A percentile compares a stretch with the other conserved stretches of the same genome.
phyloP scores from a whole-genome alignment of 1,140 invertebrate genomes.

The Tenebrio molitor region DNA sequence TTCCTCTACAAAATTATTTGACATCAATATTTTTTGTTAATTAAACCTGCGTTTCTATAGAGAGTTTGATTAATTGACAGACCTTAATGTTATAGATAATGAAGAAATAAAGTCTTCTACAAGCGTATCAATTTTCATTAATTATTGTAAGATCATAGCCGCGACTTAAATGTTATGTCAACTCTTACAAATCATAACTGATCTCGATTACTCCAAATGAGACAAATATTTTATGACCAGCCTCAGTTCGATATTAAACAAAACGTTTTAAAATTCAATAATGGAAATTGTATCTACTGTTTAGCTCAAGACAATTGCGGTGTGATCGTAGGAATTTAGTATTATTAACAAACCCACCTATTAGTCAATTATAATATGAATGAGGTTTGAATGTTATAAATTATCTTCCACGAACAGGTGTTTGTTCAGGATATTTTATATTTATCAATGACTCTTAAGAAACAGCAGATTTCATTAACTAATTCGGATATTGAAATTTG shows the following conservation, averaged over 20 bases:
- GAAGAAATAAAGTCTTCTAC: background rate
- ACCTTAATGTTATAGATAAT: background rate
- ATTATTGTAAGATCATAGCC: too few relatives aligned
- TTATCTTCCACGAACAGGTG: slow-evolving; percentile 25
- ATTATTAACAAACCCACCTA: background rate
- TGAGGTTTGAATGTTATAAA: background rate
- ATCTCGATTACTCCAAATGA: slow-evolving; percentile 8
- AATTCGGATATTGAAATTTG: slow-evolving; percentile 2
- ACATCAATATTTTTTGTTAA: slow-evolving; percentile 14
- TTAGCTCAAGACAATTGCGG: too few relatives aligned
- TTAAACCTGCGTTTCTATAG: background rate
- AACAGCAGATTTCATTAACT: slow-evolving; percentile 6
- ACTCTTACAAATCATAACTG: slow-evolving; percentile 6
- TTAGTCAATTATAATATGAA: slow-evolving; percentile 4
- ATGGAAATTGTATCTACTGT: background rate
- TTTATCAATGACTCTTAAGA: slow-evolving; percentile 21
- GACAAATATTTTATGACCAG: background rate
- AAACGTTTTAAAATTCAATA: background rate
- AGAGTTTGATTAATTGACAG: background rate
- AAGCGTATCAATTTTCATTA: background rate
- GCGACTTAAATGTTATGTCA: too few relatives aligned
- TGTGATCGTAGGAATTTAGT: background rate
- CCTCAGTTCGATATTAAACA: background rate
- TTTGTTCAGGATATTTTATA: slow-evolving; percentile 14
- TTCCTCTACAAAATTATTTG: slow-evolving; percentile 3